These are phyloP conservation scores for Columbina picui DNA, from an alignment of 2,113 vertebrate genomes.

Conservation along the genomic window DNA sequence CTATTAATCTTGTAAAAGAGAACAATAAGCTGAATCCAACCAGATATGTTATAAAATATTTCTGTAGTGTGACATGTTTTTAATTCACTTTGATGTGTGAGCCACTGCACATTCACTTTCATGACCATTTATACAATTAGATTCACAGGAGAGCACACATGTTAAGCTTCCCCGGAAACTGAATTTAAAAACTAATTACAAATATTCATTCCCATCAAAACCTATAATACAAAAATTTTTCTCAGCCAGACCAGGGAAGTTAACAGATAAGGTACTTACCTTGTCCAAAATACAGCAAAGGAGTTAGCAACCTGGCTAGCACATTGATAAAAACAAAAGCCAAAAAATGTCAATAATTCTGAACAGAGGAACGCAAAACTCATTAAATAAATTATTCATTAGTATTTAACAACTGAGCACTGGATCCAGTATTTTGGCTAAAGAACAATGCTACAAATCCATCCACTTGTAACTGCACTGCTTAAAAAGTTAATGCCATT, in stretches of 20 bases:
- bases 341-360: not conserved
- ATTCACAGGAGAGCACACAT: not conserved
- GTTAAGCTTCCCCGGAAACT: not conserved
- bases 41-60: not conserved
- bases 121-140: not conserved
- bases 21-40: not conserved
- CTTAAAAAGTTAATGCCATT: constrained; percentile 28
- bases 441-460: not conserved
- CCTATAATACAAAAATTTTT: not conserved
- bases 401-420: constrained; percentile 20
- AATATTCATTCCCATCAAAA: not conserved
- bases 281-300: not conserved
- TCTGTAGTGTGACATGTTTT: not conserved
- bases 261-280: not conserved
- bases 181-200: not conserved
- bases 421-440: not conserved
- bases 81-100: not conserved
- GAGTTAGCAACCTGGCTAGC: not conserved
- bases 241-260: not conserved
- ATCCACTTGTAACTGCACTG: not conserved
- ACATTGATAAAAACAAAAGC: not conserved
- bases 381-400: constrained; percentile 45
- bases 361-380: constrained; percentile 20
- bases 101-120: not conserved
- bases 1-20: not conserved